These are phyloP conservation scores for Chiroxiphia lanceolata DNA, from an alignment of 2,797 vertebrate genomes.

Conservation along the genomic window DNA sequence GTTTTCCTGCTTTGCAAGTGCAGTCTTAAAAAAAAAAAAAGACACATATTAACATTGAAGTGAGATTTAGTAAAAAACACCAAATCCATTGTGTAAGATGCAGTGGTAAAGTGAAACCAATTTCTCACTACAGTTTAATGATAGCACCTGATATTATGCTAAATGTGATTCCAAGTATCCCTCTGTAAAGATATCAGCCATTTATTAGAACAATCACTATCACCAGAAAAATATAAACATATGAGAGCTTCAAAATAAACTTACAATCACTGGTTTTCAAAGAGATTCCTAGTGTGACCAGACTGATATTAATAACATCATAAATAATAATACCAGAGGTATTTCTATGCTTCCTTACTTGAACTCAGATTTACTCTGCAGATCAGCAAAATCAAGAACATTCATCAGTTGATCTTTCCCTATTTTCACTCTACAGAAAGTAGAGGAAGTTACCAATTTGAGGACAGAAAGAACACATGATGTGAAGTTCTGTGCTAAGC, in stretches of 20 bases:
- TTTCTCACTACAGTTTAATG: not conserved
- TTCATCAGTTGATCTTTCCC: not conserved
- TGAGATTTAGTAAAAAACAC: not conserved
- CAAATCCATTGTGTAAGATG: not conserved
- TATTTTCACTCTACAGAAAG: not conserved
- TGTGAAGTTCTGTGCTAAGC: not conserved
- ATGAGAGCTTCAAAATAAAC: not conserved
- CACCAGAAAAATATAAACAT: fast-evolving
- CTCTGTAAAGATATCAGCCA: not conserved
- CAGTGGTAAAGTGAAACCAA: not conserved
- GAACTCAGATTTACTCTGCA: not conserved
- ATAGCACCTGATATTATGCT: not conserved
- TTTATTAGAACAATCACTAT: not conserved
- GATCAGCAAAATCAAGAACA: not conserved
- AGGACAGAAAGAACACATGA: not conserved
- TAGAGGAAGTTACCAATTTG: not conserved
- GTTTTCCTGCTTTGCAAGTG: conserved; percentile 66
- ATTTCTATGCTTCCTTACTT: not conserved
- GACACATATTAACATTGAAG: not conserved
- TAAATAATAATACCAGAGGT: not conserved
- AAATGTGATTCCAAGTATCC: not conserved
- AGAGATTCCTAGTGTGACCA: not conserved
- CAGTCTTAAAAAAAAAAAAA: conserved; percentile 23
- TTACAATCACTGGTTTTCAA: not conserved
- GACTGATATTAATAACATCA: not conserved